phyloP scores from a whole-genome alignment of 2,113 vertebrate genomes.

The Cyphomyrus plagiostoma region DNA sequence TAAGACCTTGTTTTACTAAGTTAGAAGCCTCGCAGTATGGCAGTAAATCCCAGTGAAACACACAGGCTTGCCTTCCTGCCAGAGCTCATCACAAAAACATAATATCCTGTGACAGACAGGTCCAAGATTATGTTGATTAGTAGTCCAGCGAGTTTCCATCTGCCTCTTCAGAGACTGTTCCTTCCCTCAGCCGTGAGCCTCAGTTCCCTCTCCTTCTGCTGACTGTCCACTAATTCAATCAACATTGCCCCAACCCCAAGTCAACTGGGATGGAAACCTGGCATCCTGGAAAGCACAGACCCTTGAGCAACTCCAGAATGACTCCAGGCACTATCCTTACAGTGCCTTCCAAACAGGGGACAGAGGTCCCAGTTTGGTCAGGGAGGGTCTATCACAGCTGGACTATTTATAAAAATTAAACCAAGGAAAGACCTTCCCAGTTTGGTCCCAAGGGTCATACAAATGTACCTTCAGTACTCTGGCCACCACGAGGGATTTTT shows the following conservation, averaged over 20 bases:
- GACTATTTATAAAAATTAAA: neutral
- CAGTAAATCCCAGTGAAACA: neutral
- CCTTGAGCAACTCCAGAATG: neutral
- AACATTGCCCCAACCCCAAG: neutral
- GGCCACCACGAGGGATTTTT: neutral
- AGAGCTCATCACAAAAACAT: neutral
- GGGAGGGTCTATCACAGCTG: neutral
- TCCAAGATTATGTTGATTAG: constrained; percentile 9
- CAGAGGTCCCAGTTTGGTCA: neutral
- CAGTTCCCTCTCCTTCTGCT: neutral
- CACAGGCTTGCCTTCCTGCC: neutral
- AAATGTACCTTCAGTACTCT: neutral
- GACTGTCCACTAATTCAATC: neutral
- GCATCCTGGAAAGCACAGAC: neutral
- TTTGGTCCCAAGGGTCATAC: neutral
- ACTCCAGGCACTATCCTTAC: neutral
- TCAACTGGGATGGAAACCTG: neutral
- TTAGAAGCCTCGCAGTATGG: neutral
- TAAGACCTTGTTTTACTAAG: neutral
- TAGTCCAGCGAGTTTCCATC: neutral
- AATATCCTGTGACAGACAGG: neutral
- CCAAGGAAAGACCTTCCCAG: neutral
- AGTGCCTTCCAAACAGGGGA: neutral
- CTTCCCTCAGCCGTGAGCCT: neutral
- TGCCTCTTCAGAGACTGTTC: neutral